phyloP scores from a whole-genome alignment of 2,888 invertebrate species.

The Phalera bucephala region DNA sequence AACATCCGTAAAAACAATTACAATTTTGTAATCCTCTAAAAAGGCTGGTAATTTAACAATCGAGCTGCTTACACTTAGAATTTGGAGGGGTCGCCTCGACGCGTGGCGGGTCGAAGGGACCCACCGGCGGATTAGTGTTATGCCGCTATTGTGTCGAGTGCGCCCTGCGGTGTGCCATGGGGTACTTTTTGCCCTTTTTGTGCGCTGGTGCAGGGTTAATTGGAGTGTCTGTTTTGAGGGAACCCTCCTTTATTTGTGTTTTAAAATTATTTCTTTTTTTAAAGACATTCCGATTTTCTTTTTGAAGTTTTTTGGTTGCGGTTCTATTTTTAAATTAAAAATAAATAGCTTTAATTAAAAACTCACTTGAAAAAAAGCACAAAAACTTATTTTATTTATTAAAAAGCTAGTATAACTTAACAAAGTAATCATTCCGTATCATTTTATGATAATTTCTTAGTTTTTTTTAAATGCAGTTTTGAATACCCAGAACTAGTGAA shows the following conservation, averaged over 20 bases:
- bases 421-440: no score
- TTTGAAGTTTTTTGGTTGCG: slow-evolving; percentile 19
- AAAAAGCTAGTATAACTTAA: no score
- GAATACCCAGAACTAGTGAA: no score
- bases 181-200: slow-evolving; percentile 41
- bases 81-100: slow-evolving; percentile 27
- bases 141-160: slow-evolving; percentile 45
- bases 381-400: not conserved
- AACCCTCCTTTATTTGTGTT: no score
- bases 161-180: slow-evolving; percentile 8
- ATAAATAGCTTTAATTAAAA: no score
- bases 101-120: slow-evolving; percentile 37
- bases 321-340: not conserved
- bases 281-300: slow-evolving; percentile 20
- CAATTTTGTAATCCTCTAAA: slow-evolving; percentile 35
- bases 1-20: slow-evolving; percentile 31
- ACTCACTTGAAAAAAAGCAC: no score
- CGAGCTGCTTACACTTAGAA: slow-evolving; percentile 22
- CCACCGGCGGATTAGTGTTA: slow-evolving; percentile 51
- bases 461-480: no score
- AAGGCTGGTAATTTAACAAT: slow-evolving; percentile 36
- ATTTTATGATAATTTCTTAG: no score
- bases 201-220: slow-evolving; percentile 37
- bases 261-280: no score
- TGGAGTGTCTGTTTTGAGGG: slow-evolving; percentile 35